Evolutionary conservation across 30 jellyfish, hydroid and myxozoan genomes (phyloP).

Genomic region (Turritopsis rubra): DNA sequence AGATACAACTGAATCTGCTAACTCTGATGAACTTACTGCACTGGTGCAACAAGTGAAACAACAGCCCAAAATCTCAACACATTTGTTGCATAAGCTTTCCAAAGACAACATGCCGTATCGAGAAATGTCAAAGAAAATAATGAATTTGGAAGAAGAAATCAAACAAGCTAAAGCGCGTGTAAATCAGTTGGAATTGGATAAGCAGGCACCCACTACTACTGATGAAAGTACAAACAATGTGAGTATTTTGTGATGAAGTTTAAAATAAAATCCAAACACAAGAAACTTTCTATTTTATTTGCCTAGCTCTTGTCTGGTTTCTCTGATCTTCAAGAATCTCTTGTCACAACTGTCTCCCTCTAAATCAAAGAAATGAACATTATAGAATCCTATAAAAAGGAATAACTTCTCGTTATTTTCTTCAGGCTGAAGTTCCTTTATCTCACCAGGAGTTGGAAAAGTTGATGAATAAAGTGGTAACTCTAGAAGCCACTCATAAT

Average conservation of each 20-base stretch:
- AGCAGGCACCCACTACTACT: not conserved
- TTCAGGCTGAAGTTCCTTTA: not conserved
- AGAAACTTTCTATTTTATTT: no score
- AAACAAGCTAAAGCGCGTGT: slow-evolving; percentile 1
- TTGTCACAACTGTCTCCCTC: no score
- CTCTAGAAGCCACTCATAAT: not conserved
- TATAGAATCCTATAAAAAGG: no score
- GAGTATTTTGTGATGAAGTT: not conserved
- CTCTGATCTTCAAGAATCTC: no score
- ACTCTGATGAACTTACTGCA: not conserved
- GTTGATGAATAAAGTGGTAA: not conserved
- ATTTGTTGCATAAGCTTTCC: slow-evolving; percentile 1
- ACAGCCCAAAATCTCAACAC: not conserved
- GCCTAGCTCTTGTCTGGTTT: no score
- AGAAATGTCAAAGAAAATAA: slow-evolving; percentile 17
- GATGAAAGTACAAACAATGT: not conserved
- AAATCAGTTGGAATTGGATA: not conserved
- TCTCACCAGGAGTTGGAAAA: not conserved
- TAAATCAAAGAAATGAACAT: no score
- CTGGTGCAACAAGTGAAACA: not conserved
- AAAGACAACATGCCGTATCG: not conserved
- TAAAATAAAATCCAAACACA: not conserved
- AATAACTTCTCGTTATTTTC: not conserved
- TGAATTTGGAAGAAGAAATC: slow-evolving; percentile 20
- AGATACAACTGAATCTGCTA: not conserved